Evolutionary conservation across 2,888 invertebrate species (phyloP).

Genomic region (Scaeva pyrastri): DNA sequence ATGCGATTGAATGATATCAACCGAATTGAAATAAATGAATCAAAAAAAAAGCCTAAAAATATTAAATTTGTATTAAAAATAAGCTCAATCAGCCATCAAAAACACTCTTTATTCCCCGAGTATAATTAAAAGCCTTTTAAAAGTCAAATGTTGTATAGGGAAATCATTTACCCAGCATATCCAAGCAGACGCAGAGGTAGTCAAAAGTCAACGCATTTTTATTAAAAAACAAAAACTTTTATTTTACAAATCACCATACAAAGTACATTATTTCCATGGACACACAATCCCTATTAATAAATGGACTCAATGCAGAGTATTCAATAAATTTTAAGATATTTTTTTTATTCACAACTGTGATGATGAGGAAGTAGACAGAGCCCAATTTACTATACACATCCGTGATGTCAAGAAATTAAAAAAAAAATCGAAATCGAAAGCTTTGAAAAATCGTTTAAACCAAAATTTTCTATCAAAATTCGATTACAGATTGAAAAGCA

Average conservation of each 20-base stretch:
- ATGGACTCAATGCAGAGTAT: background rate
- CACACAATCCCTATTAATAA: background rate
- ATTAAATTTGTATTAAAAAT: background rate
- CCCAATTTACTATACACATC: background rate
- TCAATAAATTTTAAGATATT: conserved; percentile 15
- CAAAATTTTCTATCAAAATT: conserved; percentile 26
- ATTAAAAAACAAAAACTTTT: background rate
- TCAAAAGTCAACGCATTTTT: background rate
- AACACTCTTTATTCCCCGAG: background rate
- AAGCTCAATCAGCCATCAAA: background rate
- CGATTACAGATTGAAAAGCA: conserved; percentile 60
- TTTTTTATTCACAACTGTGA: background rate
- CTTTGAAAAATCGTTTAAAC: conserved; percentile 30
- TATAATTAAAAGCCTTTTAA: background rate
- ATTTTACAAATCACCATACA: conserved; percentile 2
- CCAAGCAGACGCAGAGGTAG: too few species aligned
- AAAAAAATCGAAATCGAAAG: conserved; percentile 5
- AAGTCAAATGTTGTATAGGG: conserved; percentile 12
- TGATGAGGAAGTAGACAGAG: background rate
- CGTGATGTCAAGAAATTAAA: background rate
- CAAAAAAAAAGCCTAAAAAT: background rate
- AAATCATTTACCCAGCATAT: background rate
- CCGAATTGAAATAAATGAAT: background rate
- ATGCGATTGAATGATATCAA: too few species aligned
- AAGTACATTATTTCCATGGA: background rate